Conservation (phyloP, 2,113 vertebrate species). For the Trichomycterus rosablanca region DNA sequence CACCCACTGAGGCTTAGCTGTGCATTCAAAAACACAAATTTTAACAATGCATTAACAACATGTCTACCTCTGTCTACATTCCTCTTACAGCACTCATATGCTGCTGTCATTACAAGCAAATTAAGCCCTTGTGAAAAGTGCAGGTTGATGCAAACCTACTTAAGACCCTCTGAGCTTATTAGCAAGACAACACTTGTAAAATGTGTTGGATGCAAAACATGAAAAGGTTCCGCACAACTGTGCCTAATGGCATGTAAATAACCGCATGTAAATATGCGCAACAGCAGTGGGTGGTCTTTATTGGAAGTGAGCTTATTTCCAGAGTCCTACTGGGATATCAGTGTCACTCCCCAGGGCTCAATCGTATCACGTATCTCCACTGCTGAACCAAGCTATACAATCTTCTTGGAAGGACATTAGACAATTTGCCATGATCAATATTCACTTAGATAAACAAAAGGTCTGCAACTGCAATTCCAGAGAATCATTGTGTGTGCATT, state of each 20-base stretch:
- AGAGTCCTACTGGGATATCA: background rate
- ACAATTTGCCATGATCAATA: slow-evolving; percentile 25
- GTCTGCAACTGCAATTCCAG: slow-evolving; percentile 2
- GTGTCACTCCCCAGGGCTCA: slow-evolving; percentile 4
- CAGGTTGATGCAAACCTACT: too few species aligned
- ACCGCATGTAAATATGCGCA: slow-evolving; percentile 5
- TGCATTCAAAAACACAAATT: slow-evolving; percentile 32
- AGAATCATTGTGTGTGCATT: slow-evolving; percentile 12
- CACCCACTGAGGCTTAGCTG: slow-evolving; percentile 91
- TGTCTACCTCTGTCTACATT: background rate
- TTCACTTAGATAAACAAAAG: slow-evolving; percentile 12
- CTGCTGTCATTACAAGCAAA: too few species aligned
- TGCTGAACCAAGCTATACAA: background rate
- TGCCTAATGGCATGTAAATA: background rate
- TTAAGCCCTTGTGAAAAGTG: too few species aligned
- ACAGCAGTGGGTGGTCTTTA: background rate
- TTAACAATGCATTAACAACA: slow-evolving; percentile 31
- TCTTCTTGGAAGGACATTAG: slow-evolving; percentile 14
- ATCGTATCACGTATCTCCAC: background rate
- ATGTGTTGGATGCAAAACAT: slow-evolving; percentile 19
- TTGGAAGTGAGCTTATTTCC: background rate
- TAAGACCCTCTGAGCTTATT: background rate
- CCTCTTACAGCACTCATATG: too few species aligned
- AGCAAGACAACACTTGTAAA: slow-evolving; percentile 12
- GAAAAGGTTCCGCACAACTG: slow-evolving; percentile 1